These are phyloP conservation scores for Oxycera nigricornis DNA, from an alignment of 2,888 invertebrate genomes.

Conservation along the genomic window DNA sequence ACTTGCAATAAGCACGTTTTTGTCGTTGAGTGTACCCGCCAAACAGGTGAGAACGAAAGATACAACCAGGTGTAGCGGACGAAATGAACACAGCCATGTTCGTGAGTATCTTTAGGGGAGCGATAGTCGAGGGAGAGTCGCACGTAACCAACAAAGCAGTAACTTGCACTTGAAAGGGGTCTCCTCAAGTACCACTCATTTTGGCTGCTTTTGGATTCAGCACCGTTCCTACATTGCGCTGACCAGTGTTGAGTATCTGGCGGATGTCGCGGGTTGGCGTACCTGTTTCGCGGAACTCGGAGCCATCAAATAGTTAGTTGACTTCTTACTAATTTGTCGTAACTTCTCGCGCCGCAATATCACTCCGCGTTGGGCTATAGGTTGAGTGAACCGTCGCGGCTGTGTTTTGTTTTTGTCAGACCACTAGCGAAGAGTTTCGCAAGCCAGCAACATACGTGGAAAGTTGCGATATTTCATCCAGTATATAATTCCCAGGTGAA, in stretches of 20 bases:
- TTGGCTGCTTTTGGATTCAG: constrained; percentile 23
- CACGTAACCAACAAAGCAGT: constrained; percentile 2
- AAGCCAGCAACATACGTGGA: constrained; percentile 10
- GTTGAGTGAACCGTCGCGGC: constrained; percentile 27
- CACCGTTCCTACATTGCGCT: neutral
- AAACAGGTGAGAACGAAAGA: constrained; percentile 27
- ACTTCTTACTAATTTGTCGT: constrained; percentile 27
- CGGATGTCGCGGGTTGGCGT: constrained; percentile 14
- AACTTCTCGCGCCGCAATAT: neutral
- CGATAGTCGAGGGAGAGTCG: constrained; percentile 8
- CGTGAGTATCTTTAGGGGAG: neutral
- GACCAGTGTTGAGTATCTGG: neutral
- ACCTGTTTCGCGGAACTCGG: constrained; percentile 21
- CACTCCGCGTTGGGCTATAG: constrained; percentile 1
- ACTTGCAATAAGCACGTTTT: too few relatives aligned
- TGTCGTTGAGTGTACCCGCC: neutral
- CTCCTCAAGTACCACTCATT: neutral
- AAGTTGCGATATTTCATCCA: neutral
- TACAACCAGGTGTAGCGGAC: constrained; percentile 3
- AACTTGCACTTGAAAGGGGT: constrained; percentile 31
- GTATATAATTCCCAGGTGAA: too few relatives aligned
- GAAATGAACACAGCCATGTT: neutral
- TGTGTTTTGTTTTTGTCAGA: neutral
- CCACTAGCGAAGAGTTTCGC: constrained; percentile 5
- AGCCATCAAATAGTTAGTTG: constrained; percentile 1